These are phyloP conservation scores for Alauda arvensis DNA, from an alignment of 2,797 vertebrate species.

Conservation along the genomic window DNA sequence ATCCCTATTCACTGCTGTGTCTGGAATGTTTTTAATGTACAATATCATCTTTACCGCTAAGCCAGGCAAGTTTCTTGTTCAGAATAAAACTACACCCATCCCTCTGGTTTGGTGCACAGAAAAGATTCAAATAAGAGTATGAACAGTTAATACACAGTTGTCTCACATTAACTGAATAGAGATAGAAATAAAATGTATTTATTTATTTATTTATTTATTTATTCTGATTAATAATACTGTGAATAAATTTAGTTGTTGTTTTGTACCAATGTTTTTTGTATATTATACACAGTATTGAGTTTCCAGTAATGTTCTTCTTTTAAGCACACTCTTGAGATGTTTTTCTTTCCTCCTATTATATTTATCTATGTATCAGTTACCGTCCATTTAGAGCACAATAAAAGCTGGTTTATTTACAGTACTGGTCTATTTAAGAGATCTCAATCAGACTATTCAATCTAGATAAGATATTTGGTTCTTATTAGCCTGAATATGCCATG, in stretches of 20 bases:
- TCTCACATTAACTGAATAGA: not conserved
- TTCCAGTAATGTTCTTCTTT: not conserved
- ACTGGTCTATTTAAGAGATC: not conserved
- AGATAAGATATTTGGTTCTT: not conserved
- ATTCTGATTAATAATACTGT: not conserved
- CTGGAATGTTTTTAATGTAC: not conserved
- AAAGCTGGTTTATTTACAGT: not conserved
- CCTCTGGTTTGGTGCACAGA: not conserved
- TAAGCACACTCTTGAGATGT: not conserved
- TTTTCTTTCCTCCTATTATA: not conserved
- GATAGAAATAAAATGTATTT: not conserved
- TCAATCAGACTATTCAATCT: not conserved
- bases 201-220: not conserved
- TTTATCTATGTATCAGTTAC: not conserved
- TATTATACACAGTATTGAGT: not conserved
- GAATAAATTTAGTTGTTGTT: not conserved
- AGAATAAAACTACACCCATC: not conserved
- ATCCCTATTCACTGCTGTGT: not conserved
- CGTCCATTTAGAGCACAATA: not conserved
- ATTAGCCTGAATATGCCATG: not conserved
- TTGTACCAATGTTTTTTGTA: not conserved
- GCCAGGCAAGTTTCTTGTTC: not conserved
- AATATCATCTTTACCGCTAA: not conserved
- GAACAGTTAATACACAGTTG: not conserved
- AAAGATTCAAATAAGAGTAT: not conserved